A percentile compares a stretch with the other conserved stretches of the same genome.
Conservation (phyloP, 1,140 invertebrate genomes). For the Armadillidium nasatum region DNA sequence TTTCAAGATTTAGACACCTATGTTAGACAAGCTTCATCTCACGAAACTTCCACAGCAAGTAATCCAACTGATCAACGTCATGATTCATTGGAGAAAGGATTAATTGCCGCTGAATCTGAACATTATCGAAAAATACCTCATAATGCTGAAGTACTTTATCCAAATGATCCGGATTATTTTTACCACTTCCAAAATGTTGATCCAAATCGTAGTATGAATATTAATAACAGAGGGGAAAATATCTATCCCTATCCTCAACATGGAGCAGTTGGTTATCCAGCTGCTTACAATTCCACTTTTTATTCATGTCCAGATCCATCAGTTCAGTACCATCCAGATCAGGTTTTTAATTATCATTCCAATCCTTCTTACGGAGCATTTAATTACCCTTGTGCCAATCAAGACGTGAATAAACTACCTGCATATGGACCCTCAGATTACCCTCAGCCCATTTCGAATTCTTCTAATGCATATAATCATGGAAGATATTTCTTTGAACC, state of each 20-base stretch:
- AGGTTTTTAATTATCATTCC: background rate
- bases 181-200: background rate
- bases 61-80: background rate
- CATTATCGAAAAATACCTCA: background rate
- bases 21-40: background rate
- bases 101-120: background rate
- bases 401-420: background rate
- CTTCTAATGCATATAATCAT: background rate
- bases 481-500: background rate
- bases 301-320: background rate
- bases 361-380: background rate
- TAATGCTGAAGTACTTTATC: background rate
- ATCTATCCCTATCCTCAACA: background rate
- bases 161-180: background rate
- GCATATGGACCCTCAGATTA: background rate
- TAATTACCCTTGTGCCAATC: background rate
- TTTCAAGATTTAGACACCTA: background rate
- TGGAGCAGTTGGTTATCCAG: no score
- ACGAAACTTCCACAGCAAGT: background rate
- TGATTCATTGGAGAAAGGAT: background rate
- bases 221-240: background rate
- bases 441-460: background rate
- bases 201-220: background rate
- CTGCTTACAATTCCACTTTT: no score
- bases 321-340: background rate